Evolutionary conservation across 2,797 vertebrate genomes (phyloP).

Genomic region (Synaphobranchus kaupii): DNA sequence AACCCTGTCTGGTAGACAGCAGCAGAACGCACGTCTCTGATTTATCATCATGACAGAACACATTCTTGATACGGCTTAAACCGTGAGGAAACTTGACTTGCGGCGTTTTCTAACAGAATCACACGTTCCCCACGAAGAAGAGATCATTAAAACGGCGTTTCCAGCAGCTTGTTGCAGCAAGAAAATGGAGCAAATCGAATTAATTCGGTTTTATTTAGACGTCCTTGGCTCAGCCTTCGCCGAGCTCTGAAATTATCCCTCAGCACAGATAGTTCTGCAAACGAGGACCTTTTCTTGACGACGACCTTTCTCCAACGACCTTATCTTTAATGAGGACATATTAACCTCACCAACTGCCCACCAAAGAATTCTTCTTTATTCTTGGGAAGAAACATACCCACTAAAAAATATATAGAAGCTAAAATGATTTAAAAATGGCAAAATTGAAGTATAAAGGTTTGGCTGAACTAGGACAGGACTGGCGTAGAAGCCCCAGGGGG

Average conservation of each 20-base stretch:
- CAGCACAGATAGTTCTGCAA: conserved; percentile 23
- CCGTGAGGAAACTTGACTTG: conserved; percentile 18
- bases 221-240: neutral
- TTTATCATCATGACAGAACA: neutral
- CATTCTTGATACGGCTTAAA: neutral
- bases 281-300: conserved; percentile 26
- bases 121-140: conserved; percentile 33
- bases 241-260: conserved; percentile 30
- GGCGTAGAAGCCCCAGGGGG: neutral
- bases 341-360: conserved; percentile 29
- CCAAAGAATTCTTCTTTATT: conserved; percentile 14
- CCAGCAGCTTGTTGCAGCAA: neutral
- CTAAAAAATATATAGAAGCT: neutral
- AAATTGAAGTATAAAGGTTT: neutral
- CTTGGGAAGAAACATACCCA: conserved; percentile 13
- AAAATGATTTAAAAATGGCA: conserved; percentile 1
- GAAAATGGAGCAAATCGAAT: conserved; percentile 38
- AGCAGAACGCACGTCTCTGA: neutral
- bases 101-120: conserved; percentile 18
- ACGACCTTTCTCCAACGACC: conserved; percentile 38
- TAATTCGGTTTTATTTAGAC: conserved; percentile 22
- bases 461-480: neutral
- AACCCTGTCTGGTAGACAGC: neutral
- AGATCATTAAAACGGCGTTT: conserved; percentile 32
- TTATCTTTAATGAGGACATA: conserved; percentile 35